Evolutionary conservation across 2,888 invertebrate genomes (phyloP), one percentile per base, ranked within the genome.

Genomic region (Folsomia manolachei): DNA sequence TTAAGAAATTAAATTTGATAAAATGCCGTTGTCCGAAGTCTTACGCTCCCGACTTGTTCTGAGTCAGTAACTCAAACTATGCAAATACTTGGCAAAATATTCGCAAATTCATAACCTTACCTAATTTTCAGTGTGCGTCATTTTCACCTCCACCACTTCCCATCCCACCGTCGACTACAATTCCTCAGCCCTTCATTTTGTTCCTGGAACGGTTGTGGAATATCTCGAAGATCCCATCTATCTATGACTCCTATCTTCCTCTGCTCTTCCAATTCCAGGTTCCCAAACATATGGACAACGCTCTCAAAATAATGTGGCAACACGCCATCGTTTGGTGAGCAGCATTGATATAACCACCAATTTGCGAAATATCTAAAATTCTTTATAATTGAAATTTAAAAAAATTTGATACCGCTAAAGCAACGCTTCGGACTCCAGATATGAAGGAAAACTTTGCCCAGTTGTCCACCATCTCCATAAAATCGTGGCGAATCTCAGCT

Each of bases 401-500:
- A n/a, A n/a, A n/a, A n/a, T n/a, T n/a, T n/a, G n/a, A 63, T n/a
- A n/a, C n/a, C n/a, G n/a, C n/a, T n/a, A n/a, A n/a, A n/a, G n/a
- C 27, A 72, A 72, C 19, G 26, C 14, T 23, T 69, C 69, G 19
- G 72, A 72, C 25, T 69, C 69, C 21, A 53, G 69, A 0, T 69
- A 69, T 14, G 72, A 72, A 7, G 75, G 73, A n/a, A 75, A 77
- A 61, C n/a, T 77, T 1, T 77, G 77, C 53, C 77, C 77, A 18
- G 72, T 75, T n/a, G 75, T 75, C 0, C 73, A 69, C 61, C 77
- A 75, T 66, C 66, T 77, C 14, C 74, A 73, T 27, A 68, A 75
- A 70, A 63, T 77, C n/a, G 71, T 74, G 21, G 67, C 68, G n/a
- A 77, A 74, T 52, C 62, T 77, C 1, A 74, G 70, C n/a, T 64